These are phyloP conservation scores for Nothoprocta perdicaria DNA, from an alignment of 2,113 vertebrate species.

Conservation along the genomic window DNA sequence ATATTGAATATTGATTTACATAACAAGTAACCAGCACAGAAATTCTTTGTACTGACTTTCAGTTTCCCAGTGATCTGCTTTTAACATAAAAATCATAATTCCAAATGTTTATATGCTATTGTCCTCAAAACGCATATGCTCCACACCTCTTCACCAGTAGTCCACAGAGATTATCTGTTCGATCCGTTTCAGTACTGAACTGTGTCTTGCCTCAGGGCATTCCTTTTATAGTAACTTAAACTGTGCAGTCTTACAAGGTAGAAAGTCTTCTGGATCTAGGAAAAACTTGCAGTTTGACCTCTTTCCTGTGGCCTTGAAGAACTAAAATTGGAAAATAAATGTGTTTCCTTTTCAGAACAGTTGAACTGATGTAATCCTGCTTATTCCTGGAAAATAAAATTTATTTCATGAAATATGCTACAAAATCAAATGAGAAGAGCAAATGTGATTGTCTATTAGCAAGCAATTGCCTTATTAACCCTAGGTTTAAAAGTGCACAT, in stretches of 20 bases:
- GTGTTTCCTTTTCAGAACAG: background rate
- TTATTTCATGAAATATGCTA: background rate
- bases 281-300: background rate
- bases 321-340: background rate
- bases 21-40: background rate
- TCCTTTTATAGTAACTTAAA: background rate
- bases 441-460: background rate
- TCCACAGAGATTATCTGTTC: background rate
- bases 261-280: background rate
- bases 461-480: conserved; percentile 13
- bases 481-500: background rate
- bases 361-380: background rate
- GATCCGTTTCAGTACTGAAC: background rate
- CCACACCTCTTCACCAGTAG: background rate
- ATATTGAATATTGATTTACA: background rate
- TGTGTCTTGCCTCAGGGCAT: background rate
- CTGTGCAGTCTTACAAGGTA: background rate
- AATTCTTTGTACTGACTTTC: background rate
- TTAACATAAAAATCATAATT: background rate
- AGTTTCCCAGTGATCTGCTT: background rate
- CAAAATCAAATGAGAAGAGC: background rate
- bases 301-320: background rate
- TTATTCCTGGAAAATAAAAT: background rate
- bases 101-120: background rate
- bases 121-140: background rate